Conservation (phyloP, 2,113 vertebrate species). For the Xenopus laevis region DNA sequence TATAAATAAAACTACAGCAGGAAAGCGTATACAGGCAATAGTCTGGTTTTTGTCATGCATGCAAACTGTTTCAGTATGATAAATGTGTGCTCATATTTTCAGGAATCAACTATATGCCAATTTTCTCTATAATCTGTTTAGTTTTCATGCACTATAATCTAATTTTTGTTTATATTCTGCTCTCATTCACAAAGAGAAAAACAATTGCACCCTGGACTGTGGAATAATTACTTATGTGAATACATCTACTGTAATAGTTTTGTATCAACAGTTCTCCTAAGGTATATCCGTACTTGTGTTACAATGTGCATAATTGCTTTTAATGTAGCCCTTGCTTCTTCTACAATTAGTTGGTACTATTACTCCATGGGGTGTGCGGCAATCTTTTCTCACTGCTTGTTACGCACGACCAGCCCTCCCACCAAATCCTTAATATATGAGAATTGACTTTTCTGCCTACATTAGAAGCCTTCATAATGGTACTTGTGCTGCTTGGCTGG, state of each 20-base stretch:
- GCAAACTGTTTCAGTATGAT: background rate
- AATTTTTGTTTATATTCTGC: conserved; percentile 25
- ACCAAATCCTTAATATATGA: conserved; percentile 37
- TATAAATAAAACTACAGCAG: too few relatives aligned
- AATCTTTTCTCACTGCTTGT: conserved; percentile 15
- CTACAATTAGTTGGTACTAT: conserved; percentile 33
- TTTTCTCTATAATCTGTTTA: conserved; percentile 9
- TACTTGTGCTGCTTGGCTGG: conserved; percentile 4
- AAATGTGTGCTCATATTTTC: conserved; percentile 6
- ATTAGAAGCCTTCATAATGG: conserved; percentile 37
- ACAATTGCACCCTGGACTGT: background rate
- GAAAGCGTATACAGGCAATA: background rate
- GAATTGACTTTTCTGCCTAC: conserved; percentile 37
- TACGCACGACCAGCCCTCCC: conserved; percentile 10
- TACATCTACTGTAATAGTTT: conserved; percentile 33
- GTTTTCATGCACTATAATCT: background rate
- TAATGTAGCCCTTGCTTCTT: conserved; percentile 22
- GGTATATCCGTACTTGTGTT: conserved; percentile 39
- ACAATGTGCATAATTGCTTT: conserved; percentile 30
- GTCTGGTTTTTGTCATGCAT: too few relatives aligned
- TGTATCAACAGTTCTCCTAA: conserved; percentile 22
- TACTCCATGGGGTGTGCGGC: conserved; percentile 30
- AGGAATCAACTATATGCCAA: background rate
- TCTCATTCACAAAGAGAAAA: conserved; percentile 7
- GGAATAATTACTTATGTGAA: conserved; percentile 12